phyloP scores from a whole-genome alignment of 2,797 vertebrate genomes.

The Lateolabrax maculatus region DNA sequence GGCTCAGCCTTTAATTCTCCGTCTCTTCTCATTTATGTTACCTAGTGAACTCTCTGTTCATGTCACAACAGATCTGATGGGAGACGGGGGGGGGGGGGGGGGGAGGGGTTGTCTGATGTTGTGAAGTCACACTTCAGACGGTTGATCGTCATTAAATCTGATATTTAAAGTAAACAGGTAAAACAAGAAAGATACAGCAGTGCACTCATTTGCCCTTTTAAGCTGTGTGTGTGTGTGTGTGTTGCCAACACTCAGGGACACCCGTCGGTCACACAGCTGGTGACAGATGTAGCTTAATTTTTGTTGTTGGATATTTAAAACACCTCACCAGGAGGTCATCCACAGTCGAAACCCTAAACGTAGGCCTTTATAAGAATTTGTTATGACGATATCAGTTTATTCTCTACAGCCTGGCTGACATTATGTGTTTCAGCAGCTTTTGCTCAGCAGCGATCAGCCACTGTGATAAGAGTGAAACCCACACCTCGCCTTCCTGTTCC shows the following conservation, averaged over 20 bases:
- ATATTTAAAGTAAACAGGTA: background rate
- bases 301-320: slow-evolving; percentile 49
- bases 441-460: slow-evolving; percentile 15
- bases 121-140: background rate
- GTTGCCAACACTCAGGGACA: slow-evolving; percentile 23
- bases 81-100: background rate
- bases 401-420: background rate
- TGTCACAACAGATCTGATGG: slow-evolving; percentile 12
- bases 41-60: background rate
- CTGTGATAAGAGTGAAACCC: slow-evolving; percentile 29
- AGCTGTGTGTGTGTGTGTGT: slow-evolving; percentile 18
- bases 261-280: slow-evolving; percentile 47
- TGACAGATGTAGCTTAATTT: slow-evolving; percentile 64
- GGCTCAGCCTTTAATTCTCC: background rate
- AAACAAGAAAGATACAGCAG: background rate
- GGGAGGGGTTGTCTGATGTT: background rate
- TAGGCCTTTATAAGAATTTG: slow-evolving; percentile 29
- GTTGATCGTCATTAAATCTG: background rate
- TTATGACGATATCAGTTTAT: slow-evolving; percentile 2
- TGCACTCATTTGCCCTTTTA: slow-evolving; percentile 14
- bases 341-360: background rate
- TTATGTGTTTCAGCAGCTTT: slow-evolving; percentile 19
- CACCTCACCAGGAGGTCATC: slow-evolving; percentile 36
- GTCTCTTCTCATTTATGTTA: background rate
- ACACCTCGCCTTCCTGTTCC: slow-evolving; percentile 3